These are phyloP conservation scores for Phortica variegata DNA, from an alignment of 1,140 invertebrate species.

Conservation along the genomic window DNA sequence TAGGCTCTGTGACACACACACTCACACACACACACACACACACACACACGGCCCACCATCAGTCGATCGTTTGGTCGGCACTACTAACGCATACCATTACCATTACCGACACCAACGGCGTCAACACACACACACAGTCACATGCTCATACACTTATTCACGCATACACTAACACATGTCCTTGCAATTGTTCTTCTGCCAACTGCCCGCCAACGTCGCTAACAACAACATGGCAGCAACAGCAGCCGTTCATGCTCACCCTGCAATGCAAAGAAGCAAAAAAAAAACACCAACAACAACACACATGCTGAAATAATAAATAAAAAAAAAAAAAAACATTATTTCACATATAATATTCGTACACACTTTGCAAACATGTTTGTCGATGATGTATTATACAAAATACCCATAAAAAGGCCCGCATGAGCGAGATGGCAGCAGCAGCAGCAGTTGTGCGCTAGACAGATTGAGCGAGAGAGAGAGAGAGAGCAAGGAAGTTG, in stretches of 20 bases:
- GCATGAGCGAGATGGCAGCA: conserved; percentile 43
- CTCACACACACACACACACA: conserved; percentile 43
- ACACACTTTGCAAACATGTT: conserved; percentile 55
- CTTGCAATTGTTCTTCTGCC: conserved; percentile 51
- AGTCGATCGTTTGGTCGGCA: background rate
- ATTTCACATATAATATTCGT: conserved; percentile 55
- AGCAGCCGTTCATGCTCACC: background rate
- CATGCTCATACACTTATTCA: background rate
- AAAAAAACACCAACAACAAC: conserved; percentile 27
- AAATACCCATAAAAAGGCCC: conserved; percentile 55
- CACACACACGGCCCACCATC: background rate
- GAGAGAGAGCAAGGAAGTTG: conserved; percentile 2
- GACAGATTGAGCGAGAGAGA: conserved; percentile 1
- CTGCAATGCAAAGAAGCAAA: conserved; percentile 3
- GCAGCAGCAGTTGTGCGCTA: conserved; percentile 1
- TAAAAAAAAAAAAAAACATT: conserved; percentile 25
- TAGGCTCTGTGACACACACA: too few species aligned
- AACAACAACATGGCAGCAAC: background rate
- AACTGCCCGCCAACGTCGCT: conserved; percentile 11
- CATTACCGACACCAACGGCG: conserved; percentile 54
- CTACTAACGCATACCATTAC: conserved; percentile 33
- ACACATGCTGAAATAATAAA: conserved; percentile 41
- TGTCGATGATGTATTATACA: conserved; percentile 56
- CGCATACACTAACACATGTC: conserved; percentile 52
- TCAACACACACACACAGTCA: too few species aligned